Evolutionary conservation across 2,888 invertebrate genomes (phyloP).

Genomic region (Podabrus alpinus): DNA sequence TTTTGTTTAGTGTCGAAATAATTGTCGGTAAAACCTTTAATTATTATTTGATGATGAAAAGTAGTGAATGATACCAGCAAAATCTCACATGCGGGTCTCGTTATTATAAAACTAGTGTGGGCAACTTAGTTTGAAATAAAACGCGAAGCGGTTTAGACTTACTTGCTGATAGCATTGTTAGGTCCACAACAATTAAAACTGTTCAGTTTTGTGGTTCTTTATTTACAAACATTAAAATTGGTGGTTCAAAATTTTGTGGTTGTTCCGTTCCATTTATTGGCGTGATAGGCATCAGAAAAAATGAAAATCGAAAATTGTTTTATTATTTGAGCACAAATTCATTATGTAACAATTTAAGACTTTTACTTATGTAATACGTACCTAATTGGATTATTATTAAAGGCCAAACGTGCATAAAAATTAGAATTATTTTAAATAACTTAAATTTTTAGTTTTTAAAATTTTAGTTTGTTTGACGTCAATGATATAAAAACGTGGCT

Average conservation of each 20-base stretch:
- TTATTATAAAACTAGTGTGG: conserved; percentile 29
- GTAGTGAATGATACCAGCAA: conserved; percentile 12
- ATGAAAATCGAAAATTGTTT: not conserved
- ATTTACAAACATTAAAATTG: not conserved
- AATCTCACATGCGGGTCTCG: conserved; percentile 26
- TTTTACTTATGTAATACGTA: not conserved
- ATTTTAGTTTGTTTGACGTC: not conserved
- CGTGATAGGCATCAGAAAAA: not conserved
- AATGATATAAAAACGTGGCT: not conserved
- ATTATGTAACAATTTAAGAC: not conserved
- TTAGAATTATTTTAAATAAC: not conserved
- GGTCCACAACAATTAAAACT: not conserved
- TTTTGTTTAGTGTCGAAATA: not conserved
- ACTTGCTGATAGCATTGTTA: not conserved
- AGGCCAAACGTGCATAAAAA: not conserved
- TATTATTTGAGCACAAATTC: not conserved
- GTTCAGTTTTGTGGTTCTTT: not conserved
- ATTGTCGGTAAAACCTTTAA: not conserved
- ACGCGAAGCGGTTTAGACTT: conserved; percentile 23
- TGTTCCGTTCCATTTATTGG: not conserved
- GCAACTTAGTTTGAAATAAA: conserved; percentile 27
- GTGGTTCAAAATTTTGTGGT: not conserved
- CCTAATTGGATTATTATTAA: not conserved
- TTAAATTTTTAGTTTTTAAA: not conserved
- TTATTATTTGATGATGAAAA: not conserved